Base-by-base conservation (phyloP, 1,140 invertebrate species). In the Panulirus ornatus region DNA sequence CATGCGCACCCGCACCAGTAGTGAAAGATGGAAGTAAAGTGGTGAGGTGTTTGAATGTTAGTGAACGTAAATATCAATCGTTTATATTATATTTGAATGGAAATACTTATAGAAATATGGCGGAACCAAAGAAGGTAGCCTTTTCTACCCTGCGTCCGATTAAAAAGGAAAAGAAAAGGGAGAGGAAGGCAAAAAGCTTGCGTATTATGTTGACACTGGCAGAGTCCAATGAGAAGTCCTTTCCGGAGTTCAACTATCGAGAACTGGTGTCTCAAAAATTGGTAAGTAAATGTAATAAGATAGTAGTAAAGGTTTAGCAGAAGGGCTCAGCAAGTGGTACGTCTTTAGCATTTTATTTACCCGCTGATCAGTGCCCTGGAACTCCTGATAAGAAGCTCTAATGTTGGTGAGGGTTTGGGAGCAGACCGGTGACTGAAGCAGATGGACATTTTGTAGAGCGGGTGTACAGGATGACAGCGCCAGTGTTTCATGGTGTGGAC, bases 221-320 rank as follows among this genome's bases (percentile, higher is more conserved):
- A 36, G 88, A 89, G 88, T 89, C 88, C 79, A 89, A 89, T 76
- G 88, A 89, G 81, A 89, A 89, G 88, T 89, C 81, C 30, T 89
- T 79, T 89, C 88, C 88, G 44, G 88, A 89, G 88, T 89, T 89
- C 88, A 89, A 89, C 88, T 89, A 89, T 89, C 88, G 88, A 83
- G 88, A 89, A 84, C 51, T 89, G 88, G 79, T 89, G 63, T 51
- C 88, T 83, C 88, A 82, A 75, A 89, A 83, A 75, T 58, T 89
- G 79, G 88, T 89, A 70, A 89, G 88, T 89, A 51, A 9, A 47
- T 30, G 38, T 14, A 58, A 6, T 70, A 73, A 38, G 30, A n/a
- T 34, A 34, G 22, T 27, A 70, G 40, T 70, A 40, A 40, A 81
- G 42, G 58, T 40, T 66, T 9, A 36, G 9, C 66, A 44, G 30